These are phyloP conservation scores for Drosophila merina DNA, from an alignment of 2,888 invertebrate genomes.

Conservation along the genomic window DNA sequence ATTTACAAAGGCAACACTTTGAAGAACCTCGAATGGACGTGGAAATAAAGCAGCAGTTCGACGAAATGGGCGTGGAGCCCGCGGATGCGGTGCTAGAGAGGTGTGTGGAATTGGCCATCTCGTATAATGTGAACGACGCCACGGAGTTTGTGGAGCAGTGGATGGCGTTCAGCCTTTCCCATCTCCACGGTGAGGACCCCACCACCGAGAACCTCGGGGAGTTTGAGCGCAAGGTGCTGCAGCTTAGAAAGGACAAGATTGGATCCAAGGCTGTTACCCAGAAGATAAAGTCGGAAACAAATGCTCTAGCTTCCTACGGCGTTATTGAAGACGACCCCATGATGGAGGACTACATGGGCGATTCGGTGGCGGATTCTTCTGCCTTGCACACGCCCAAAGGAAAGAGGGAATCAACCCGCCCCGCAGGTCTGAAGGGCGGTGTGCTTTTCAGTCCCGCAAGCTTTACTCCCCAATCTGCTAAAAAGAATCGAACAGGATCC, in stretches of 20 bases:
- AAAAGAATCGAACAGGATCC: conserved; percentile 20
- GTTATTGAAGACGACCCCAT: conserved; percentile 59
- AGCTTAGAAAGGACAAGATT: conserved; percentile 84
- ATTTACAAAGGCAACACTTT: conserved; percentile 13
- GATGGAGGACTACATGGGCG: conserved; percentile 72
- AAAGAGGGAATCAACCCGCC: conserved; percentile 39
- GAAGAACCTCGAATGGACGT: conserved; percentile 80
- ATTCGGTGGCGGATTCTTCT: conserved; percentile 33
- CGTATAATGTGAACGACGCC: conserved; percentile 87
- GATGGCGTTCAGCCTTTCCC: conserved; percentile 90
- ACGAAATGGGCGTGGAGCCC: conserved; percentile 87
- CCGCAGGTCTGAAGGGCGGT: conserved; percentile 77
- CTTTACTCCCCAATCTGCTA: conserved; percentile 81
- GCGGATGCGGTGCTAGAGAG: conserved; percentile 85
- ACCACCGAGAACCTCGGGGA: conserved; percentile 86
- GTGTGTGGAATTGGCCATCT: conserved; percentile 88
- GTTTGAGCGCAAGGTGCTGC: conserved; percentile 88
- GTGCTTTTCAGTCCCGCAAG: conserved; percentile 82
- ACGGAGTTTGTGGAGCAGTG: conserved; percentile 91
- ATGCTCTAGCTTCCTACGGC: conserved; percentile 80
- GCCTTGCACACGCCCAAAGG: conserved; percentile 67
- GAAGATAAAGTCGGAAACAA: conserved; percentile 48
- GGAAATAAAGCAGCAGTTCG: conserved; percentile 86
- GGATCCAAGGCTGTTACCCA: conserved; percentile 54
- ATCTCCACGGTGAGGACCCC: conserved; percentile 87